A percentile compares a stretch with the other conserved stretches of the same genome.
Evolutionary conservation across 2,797 vertebrate species (phyloP).

Genomic region (Cryptoblepharus egeriae): DNA sequence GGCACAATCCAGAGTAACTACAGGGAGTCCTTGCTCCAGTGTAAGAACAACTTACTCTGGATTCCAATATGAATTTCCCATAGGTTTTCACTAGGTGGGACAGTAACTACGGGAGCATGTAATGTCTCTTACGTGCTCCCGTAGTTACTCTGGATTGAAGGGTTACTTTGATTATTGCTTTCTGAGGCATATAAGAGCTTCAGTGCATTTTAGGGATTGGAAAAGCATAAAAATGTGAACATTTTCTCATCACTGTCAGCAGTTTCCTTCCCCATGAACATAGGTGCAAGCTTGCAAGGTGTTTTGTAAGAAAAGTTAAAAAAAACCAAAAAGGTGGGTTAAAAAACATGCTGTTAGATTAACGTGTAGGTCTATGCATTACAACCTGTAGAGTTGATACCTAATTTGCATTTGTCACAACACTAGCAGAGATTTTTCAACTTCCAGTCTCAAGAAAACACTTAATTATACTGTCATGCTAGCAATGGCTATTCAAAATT

Average conservation of each 20-base stretch:
- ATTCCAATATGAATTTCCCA: too few relatives aligned
- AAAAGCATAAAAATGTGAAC: neutral
- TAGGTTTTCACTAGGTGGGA: too few relatives aligned
- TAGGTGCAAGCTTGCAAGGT: neutral
- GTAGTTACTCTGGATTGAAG: too few relatives aligned
- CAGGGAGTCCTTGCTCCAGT: too few relatives aligned
- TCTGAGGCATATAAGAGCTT: neutral
- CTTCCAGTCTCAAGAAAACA: conserved; percentile 5
- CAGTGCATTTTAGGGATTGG: neutral
- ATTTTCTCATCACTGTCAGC: neutral
- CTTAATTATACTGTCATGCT: conserved; percentile 1
- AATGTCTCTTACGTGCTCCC: too few relatives aligned
- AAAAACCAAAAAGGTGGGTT: neutral
- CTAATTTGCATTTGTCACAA: conserved; percentile 6
- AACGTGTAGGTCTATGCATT: neutral
- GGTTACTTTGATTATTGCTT: neutral
- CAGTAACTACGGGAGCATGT: too few relatives aligned
- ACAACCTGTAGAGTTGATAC: neutral
- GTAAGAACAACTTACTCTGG: too few relatives aligned
- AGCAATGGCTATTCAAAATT: neutral
- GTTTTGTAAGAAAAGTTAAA: neutral
- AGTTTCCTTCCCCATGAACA: neutral
- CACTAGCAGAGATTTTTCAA: conserved; percentile 12
- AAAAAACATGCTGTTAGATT: neutral
- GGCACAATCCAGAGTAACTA: too few relatives aligned